Conservation (phyloP, 2,113 vertebrate species). For the Cynopterus brachyotis region DNA sequence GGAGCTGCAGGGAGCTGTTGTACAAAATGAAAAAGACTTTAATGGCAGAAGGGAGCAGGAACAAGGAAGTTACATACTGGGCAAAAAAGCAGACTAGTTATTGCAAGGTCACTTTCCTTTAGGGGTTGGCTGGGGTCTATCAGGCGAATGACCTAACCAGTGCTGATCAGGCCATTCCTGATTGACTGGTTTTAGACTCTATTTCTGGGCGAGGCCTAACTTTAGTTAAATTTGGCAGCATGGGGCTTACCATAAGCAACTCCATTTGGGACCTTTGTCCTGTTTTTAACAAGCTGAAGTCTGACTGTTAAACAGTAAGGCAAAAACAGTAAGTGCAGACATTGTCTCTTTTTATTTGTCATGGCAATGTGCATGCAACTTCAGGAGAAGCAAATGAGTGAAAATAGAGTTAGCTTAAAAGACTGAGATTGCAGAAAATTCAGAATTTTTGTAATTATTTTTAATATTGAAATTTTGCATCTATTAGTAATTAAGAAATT, state of each 20-base stretch:
- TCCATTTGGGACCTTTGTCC: neutral
- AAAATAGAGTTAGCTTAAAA: neutral
- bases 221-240: neutral
- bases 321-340: neutral
- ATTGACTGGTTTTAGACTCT: neutral
- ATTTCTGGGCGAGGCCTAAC: neutral
- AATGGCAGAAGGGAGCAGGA: neutral
- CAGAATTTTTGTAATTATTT: neutral
- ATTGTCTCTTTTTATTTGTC: neutral
- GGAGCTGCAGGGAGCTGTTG: neutral
- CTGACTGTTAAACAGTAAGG: neutral
- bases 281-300: neutral
- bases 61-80: neutral
- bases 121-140: neutral
- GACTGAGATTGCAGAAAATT: neutral
- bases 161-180: neutral
- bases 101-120: neutral
- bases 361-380: neutral
- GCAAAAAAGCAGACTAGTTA: neutral
- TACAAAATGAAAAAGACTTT: neutral
- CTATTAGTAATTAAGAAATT: neutral
- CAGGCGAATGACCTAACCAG: neutral
- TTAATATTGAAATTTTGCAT: neutral
- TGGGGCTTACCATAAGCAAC: neutral
- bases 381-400: neutral